Evolutionary conservation across 1,140 invertebrate species (phyloP), one percentile per base, ranked within the genome.

Genomic region (Brachionus rotundiformis): DNA sequence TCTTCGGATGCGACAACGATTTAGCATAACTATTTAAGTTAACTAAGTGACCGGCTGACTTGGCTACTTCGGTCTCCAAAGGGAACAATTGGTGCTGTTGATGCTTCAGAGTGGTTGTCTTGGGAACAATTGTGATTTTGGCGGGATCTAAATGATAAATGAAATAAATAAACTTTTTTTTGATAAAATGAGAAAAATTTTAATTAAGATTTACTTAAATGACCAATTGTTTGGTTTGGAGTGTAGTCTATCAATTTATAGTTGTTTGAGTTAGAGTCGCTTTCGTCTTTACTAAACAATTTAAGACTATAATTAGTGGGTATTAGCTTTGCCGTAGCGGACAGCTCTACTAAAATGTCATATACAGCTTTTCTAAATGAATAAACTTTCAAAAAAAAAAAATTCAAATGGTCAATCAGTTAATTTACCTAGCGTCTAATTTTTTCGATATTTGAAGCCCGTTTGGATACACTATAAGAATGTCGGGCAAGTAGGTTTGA

Each of bases 221-320:
- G 44, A 25, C 76, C 76, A 3, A 79, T 79, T 63, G 76, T 79
- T 79, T 79, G 76, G 29, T 79, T 79, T 63, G 76, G 76, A 59
- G 47, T 79, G 59, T 79, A 79, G 23, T 79, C 76, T 79, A 79
- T 79, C 23, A 25, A 39, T 79, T 63, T 54, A 33, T 59, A 63
- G 29, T 59, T 59, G 13, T 79, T 41, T 39, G 10, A 16, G 5
- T 31, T 31, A 65, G 27, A 13, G 31, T 79, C 25, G 10, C 19
- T 79, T 33, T 63, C 76, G 59, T 54, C 47, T 63, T 79, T 63
- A 8, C 33, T 31, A 41, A 79, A 79, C 36, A 79, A 41, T 36
- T 63, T 79, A 36, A 79, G 76, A 54, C 44, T 59, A 31, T 79
- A 79, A 79, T 79, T 79, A 63, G 76, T 79, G 1, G 76, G 76